Base-by-base conservation (phyloP, 2,888 invertebrate species). In the Apodemia duryi region DNA sequence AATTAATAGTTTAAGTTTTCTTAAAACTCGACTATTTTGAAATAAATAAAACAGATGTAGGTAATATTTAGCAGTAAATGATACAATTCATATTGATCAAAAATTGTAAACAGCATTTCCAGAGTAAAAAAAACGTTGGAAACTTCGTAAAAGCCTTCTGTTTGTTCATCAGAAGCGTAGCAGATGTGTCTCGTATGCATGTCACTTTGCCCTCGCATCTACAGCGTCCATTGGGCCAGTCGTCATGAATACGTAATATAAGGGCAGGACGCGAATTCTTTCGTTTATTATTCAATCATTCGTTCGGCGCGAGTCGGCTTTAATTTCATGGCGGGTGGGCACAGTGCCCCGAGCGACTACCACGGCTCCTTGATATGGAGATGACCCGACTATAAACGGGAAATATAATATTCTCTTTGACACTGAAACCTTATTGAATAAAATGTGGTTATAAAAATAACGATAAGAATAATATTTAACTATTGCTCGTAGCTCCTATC, bases 251-350 rank as follows among this genome's bases (percentile, higher is more conserved):
- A 91, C 91, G 83, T 91, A 91, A 91, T 88, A 87, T 86, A 88
- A 88, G 89, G 86, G 83, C 85, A 88, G 86, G 86, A 88, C 85
- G 90, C 88, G 87, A 88, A 90, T 91, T 90, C 91, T 91, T 91
- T 91, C 91, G 90, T 91, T 90, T 91, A 91, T 91, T 91, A 91
- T 91, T 91, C 91, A 91, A 91, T 91, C 91, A 91, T 88, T 91
- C 91, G 91, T 91, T 89, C 86, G 89, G 87, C 82, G 90, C 84
- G 88, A 90, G 87, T 89, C 89, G 89, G 87, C 85, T 91, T 91
- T 91, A 91, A 91, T 91, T 91, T 91, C 91, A 91, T 91, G 91
- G 87, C 86, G 88, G 90, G 84, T 91, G 89, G 85, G 89, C 91
- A 90, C 88, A 77, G 81, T 74, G 85, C 86, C 83, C 83, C 80